A percentile compares a stretch with the other conserved stretches of the same genome.
phyloP scores from a whole-genome alignment of 2,113 vertebrate genomes.

The Ochotona princeps region DNA sequence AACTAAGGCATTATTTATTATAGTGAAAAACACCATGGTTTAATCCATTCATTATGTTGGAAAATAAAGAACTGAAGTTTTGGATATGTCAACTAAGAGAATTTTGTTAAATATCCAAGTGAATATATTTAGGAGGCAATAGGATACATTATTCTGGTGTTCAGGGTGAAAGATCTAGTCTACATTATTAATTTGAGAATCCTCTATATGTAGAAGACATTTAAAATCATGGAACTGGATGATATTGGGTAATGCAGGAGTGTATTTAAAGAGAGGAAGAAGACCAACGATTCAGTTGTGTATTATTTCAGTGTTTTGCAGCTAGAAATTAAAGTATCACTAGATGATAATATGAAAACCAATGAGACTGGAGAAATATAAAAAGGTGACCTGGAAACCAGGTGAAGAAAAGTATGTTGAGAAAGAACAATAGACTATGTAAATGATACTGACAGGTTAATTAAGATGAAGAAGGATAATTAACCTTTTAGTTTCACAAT shows the following conservation, averaged over 20 bases:
- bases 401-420: slow-evolving; percentile 11
- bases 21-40: slow-evolving; percentile 19
- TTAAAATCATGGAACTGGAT: slow-evolving; percentile 40
- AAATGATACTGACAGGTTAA: slow-evolving; percentile 24
- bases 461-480: slow-evolving; percentile 43
- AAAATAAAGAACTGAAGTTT: slow-evolving; percentile 4
- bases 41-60: slow-evolving; percentile 37
- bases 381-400: slow-evolving; percentile 5
- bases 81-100: slow-evolving; percentile 32
- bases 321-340: slow-evolving; percentile 22
- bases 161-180: not conserved
- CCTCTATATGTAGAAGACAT: not conserved
- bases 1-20: slow-evolving; percentile 44
- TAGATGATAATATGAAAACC: slow-evolving; percentile 7
- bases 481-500: slow-evolving; percentile 40
- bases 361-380: not conserved
- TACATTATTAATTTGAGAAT: slow-evolving; percentile 39
- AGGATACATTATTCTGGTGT: slow-evolving; percentile 21
- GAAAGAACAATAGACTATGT: not conserved
- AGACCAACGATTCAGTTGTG: not conserved
- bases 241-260: not conserved
- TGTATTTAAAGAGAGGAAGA: not conserved
- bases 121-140: slow-evolving; percentile 10
- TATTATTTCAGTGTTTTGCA: slow-evolving; percentile 33
- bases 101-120: not conserved